Conservation (phyloP, 2,113 vertebrate genomes). For the Eulemur macaco region DNA sequence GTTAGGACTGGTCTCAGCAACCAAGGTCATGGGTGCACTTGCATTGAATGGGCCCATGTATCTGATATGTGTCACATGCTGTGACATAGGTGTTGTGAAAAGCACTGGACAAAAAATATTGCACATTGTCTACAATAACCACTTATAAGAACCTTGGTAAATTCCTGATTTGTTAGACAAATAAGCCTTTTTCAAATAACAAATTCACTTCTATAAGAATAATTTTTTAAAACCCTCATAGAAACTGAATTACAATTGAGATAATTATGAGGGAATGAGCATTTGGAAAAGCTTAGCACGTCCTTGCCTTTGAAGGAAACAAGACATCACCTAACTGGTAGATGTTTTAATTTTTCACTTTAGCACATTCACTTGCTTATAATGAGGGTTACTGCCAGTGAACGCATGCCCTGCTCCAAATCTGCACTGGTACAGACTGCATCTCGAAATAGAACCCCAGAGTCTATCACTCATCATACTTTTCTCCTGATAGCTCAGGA, state of each 20-base stretch:
- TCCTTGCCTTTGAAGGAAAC: not conserved
- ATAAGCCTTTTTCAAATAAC: not conserved
- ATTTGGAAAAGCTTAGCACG: not conserved
- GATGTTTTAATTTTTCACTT: conserved; percentile 2
- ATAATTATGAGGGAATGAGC: not conserved
- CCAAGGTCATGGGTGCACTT: not conserved
- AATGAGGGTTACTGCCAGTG: not conserved
- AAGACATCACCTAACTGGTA: not conserved
- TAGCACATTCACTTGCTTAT: not conserved
- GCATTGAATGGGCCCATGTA: not conserved
- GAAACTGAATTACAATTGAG: not conserved
- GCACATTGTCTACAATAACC: not conserved
- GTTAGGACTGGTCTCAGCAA: not conserved
- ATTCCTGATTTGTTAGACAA: not conserved
- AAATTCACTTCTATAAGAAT: not conserved
- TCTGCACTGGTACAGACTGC: not conserved
- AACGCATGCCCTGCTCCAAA: not conserved
- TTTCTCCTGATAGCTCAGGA: conserved; percentile 1
- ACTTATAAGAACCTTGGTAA: not conserved
- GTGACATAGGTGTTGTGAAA: not conserved
- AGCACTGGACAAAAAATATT: not conserved
- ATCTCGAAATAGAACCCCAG: conserved; percentile 15
- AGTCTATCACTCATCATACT: not conserved
- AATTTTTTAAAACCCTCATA: not conserved
- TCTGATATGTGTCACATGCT: not conserved